Conservation (phyloP, 2,113 vertebrate genomes). For the Leucopternis melanops region DNA sequence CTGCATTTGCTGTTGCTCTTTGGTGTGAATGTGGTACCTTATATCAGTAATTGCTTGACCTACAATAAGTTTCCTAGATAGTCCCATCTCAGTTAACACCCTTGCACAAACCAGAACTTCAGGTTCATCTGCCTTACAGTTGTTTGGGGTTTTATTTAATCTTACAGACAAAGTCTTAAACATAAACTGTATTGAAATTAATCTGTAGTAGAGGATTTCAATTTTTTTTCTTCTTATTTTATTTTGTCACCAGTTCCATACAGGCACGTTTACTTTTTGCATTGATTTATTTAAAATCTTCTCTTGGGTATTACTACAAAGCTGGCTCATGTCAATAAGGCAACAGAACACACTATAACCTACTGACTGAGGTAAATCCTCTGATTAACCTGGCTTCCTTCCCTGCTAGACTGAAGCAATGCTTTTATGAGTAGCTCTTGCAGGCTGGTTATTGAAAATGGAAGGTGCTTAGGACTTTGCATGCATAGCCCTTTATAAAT, state of each 20-base stretch:
- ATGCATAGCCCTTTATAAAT: background rate
- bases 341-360: background rate
- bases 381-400: background rate
- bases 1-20: background rate
- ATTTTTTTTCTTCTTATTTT: background rate
- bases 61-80: background rate
- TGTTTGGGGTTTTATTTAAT: background rate
- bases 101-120: background rate
- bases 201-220: background rate
- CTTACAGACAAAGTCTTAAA: background rate
- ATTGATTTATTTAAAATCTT: constrained; percentile 7
- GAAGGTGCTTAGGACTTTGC: background rate
- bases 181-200: background rate
- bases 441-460: constrained; percentile 18
- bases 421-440: background rate
- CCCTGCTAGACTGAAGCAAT: background rate
- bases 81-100: background rate
- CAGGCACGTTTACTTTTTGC: background rate
- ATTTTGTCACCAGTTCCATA: background rate
- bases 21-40: background rate
- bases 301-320: background rate
- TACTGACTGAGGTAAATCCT: background rate
- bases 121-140: background rate
- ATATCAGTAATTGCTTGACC: background rate
- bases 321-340: background rate